These are phyloP conservation scores for Paraplagusia blochii DNA, from an alignment of 2,113 vertebrate species.

Conservation along the genomic window DNA sequence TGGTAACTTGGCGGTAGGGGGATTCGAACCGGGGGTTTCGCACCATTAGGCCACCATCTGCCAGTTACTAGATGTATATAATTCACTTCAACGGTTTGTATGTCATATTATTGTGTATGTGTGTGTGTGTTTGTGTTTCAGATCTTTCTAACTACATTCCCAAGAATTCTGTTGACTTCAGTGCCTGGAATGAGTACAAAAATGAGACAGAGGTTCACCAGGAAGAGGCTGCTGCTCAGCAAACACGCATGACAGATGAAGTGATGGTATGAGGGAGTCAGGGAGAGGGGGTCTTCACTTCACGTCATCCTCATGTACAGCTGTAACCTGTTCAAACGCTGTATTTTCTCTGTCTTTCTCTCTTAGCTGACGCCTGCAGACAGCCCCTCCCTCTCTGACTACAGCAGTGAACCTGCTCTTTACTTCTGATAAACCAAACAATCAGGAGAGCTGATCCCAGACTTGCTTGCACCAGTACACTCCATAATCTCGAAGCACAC, in stretches of 20 bases:
- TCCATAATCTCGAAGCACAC: conserved; percentile 48
- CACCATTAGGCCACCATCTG: no score
- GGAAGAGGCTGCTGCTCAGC: conserved; percentile 49
- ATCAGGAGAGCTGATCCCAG: conserved; percentile 45
- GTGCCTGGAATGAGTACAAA: conserved; percentile 87
- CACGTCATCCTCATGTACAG: no score
- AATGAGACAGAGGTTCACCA: conserved; percentile 61
- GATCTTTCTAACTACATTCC: conserved; percentile 91
- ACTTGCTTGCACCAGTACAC: conserved; percentile 10
- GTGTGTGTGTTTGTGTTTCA: conserved; percentile 43
- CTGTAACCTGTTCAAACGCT: neutral
- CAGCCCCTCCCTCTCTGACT: conserved; percentile 85
- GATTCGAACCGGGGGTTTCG: no score
- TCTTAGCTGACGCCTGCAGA: conserved; percentile 89
- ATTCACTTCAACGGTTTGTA: no score
- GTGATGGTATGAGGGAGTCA: conserved; percentile 77
- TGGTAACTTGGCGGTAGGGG: no score
- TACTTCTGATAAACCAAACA: conserved; percentile 82
- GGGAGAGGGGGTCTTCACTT: neutral
- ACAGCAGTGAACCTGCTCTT: conserved; percentile 94
- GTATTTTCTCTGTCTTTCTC: conserved; percentile 17
- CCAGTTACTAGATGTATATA: no score
- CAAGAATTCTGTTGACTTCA: conserved; percentile 87
- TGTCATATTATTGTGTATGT: no score
- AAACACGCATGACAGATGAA: conserved; percentile 65